Base-by-base conservation (phyloP, 2,888 invertebrate species). In the Trisateles emortualis region DNA sequence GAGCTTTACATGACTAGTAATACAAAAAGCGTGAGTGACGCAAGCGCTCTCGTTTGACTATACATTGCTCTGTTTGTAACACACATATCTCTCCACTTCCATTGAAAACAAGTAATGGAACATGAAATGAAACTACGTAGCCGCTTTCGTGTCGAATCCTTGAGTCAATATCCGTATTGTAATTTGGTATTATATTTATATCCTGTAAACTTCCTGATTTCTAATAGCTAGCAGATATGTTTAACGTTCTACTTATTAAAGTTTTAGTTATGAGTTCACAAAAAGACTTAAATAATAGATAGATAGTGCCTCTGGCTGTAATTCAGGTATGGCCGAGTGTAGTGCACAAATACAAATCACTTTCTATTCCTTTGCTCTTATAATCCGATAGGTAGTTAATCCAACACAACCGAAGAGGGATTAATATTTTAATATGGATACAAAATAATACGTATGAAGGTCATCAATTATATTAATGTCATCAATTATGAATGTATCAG, bases 131-230 rank as follows among this genome's bases (percentile, higher is more conserved):
- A 38, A 45, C 32, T 29, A 26, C 22, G 38, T 26, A 59, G 19
- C 19, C 22, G 54, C 65, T 72, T 72, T 69, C 66, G 36, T 44
- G 50, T 32, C 38, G 14, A 46, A 60, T 57, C 73, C 69, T 70
- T 70, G 73, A 62, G 66, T 42, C 46, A 40, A 32, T 62, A 64
- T 68, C 68, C 68, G 72, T 63, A 41, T 54, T 49, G 46, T 43
- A 59, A 49, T 64, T 71, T 71, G 40, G 48, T 57, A 52, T 43
- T 33, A 51, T 44, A 47, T 57, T 54, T 52, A 53, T 53, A 55
- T 63, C 50, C 41, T 50, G 44, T 16, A 33, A 52, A 47, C 53
- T 68, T 58, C 57, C 49, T 62, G 51, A 52, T 47, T 41, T 42
- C 41, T 42, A 49, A 49, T 36, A 11, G 11, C 6, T 11, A 3